A percentile compares a stretch with the other conserved stretches of the same genome.
phyloP scores from a whole-genome alignment of 2,888 invertebrate genomes.

The Lathronympha strigana region DNA sequence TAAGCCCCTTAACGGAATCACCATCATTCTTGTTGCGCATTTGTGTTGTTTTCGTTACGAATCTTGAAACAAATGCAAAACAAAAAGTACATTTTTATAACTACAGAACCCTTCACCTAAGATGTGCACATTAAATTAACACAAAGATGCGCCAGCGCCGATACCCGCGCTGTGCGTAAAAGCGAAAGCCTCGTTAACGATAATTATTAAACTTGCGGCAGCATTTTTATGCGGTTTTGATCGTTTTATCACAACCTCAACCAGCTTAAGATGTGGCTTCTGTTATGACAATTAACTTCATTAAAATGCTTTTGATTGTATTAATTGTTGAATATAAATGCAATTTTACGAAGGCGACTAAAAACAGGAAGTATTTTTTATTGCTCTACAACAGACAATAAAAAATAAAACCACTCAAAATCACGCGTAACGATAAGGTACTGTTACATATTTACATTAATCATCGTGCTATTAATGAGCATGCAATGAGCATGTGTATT shows the following conservation, averaged over 20 bases:
- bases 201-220: slow-evolving; percentile 22
- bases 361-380: too few relatives aligned
- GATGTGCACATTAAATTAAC: slow-evolving; percentile 16
- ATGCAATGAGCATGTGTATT: too few relatives aligned
- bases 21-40: too few relatives aligned
- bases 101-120: slow-evolving; percentile 16
- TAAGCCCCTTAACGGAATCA: too few relatives aligned
- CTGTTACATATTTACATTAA: too few relatives aligned
- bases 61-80: not conserved
- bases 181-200: slow-evolving; percentile 30
- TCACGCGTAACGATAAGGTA: too few relatives aligned
- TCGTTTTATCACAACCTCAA: not conserved
- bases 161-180: slow-evolving; percentile 24
- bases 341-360: not conserved
- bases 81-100: not conserved
- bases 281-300: slow-evolving; percentile 11
- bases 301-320: not conserved
- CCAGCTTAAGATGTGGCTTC: slow-evolving; percentile 4
- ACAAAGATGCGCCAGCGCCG: slow-evolving; percentile 19
- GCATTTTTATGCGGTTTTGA: slow-evolving; percentile 25
- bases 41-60: too few relatives aligned
- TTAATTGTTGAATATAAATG: not conserved
- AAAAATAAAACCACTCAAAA: too few relatives aligned
- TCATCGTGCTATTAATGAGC: too few relatives aligned
- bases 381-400: too few relatives aligned